Evolutionary conservation across 2,888 invertebrate species (phyloP).

Genomic region (Sinotaia quadrata): DNA sequence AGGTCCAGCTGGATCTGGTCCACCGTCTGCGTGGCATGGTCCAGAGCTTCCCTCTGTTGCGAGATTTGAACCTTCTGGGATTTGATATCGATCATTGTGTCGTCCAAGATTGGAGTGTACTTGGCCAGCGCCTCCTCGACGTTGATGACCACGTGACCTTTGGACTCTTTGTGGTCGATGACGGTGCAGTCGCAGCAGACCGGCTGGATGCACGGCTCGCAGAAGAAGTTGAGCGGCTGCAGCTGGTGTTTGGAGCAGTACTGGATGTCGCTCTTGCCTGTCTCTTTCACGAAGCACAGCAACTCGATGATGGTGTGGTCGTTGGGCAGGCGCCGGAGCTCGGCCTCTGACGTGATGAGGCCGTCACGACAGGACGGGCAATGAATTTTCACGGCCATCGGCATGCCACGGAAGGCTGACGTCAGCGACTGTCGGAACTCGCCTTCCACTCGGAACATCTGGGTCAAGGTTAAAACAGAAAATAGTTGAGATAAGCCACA

Average conservation of each 20-base stretch:
- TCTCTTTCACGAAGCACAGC: constrained; percentile 57
- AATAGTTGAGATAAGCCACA: too few relatives aligned
- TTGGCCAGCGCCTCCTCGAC: constrained; percentile 64
- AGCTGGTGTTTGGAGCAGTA: constrained; percentile 64
- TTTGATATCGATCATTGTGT: constrained; percentile 53
- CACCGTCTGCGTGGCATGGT: constrained; percentile 55
- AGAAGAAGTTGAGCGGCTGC: constrained; percentile 68
- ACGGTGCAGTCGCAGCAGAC: constrained; percentile 67
- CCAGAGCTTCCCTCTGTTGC: constrained; percentile 54
- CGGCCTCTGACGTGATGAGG: constrained; percentile 58
- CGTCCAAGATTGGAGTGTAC: constrained; percentile 62
- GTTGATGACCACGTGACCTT: constrained; percentile 62
- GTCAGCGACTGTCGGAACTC: constrained; percentile 62
- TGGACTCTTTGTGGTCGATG: constrained; percentile 62
- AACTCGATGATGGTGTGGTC: constrained; percentile 65
- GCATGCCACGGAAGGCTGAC: constrained; percentile 63
- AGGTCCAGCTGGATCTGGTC: constrained; percentile 60
- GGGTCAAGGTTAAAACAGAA: too few relatives aligned
- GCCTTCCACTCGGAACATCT: constrained; percentile 67
- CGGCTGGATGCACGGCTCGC: constrained; percentile 64
- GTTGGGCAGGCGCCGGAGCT: constrained; percentile 61
- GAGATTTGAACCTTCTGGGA: constrained; percentile 47
- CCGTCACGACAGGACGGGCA: constrained; percentile 64
- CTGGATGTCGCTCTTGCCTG: constrained; percentile 56
- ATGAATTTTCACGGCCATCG: constrained; percentile 63